These are phyloP conservation scores for Pyrrhia umbra DNA, from an alignment of 2,888 invertebrate species.

Conservation along the genomic window DNA sequence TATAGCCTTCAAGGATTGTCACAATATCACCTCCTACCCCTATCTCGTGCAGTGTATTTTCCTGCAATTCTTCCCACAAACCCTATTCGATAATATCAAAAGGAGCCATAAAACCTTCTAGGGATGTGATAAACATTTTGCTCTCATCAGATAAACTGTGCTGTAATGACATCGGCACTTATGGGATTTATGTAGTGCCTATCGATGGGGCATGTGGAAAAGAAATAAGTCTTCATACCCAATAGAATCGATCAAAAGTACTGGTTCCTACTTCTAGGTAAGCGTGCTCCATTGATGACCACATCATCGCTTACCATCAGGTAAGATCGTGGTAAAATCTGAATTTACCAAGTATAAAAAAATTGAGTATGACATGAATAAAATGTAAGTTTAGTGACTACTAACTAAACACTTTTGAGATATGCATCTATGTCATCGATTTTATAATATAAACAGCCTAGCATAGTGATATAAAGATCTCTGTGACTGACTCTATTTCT, in stretches of 20 bases:
- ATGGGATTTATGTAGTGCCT: conserved; percentile 33
- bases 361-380: too few relatives aligned
- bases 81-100: conserved; percentile 47
- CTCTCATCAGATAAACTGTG: conserved; percentile 43
- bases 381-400: too few relatives aligned
- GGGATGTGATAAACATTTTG: conserved; percentile 47
- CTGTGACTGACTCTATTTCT: too few relatives aligned
- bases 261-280: too few relatives aligned
- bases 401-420: too few relatives aligned
- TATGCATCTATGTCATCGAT: too few relatives aligned
- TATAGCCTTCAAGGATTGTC: conserved; percentile 1
- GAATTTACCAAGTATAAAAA: too few relatives aligned
- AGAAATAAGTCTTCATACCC: not conserved
- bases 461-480: too few relatives aligned
- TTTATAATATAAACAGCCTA: too few relatives aligned
- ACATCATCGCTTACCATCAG: too few relatives aligned
- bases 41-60: conserved; percentile 39
- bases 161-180: conserved; percentile 53
- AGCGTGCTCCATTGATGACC: too few relatives aligned
- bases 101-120: conserved; percentile 38
- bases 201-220: conserved; percentile 4
- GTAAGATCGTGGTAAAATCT: too few relatives aligned
- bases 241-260: not conserved
- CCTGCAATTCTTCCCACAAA: conserved; percentile 20
- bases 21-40: conserved; percentile 19